Evolutionary conservation across 2,113 vertebrate genomes (phyloP), one percentile per base, ranked within the genome.

Genomic region (Calonectris borealis): DNA sequence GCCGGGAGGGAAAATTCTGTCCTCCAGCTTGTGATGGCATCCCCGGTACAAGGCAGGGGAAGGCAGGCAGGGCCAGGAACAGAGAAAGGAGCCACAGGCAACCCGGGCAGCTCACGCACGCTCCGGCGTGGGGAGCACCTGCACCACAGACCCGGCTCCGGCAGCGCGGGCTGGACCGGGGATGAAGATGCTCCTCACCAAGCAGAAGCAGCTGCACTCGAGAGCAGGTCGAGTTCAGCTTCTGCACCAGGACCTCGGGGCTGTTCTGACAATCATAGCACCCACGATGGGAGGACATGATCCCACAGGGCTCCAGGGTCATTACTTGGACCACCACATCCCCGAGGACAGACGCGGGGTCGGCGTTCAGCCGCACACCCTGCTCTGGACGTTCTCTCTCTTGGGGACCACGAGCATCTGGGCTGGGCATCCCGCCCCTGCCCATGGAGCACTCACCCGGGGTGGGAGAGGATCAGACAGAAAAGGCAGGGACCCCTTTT

Each of bases 101-200:
- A 19, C 6, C 0, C 1, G 17, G 25, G 34, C 48, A 29, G 61
- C 54, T 83, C 26, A n/a, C 4, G 0, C 16, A 7, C 2, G 3
- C n/a, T 42, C 11, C 0, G 7, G 44, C 32, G 7, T 1, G 13
- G 58, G 49, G n/a, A 76, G 6, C 10, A 2, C 52, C 31, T 4
- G 54, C 44, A 42, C 60, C 68, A 29, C 5, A 0, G 57, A 7
- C 26, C 49, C 5, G 21, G 32, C 36, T n/a, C 49, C 10, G 16
- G 38, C 52, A 25, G 25, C 15, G 51, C 2, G 1, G 52, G 44
- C 82, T 10, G 52, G 34, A 66, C 48, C 26, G 0, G 0, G 17
- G 29, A 12, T 15, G 19, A 64, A 51, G 49, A 57, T 29, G 70
- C 42, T 76, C 69, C 62, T 36, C 6, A 0, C 27, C 11, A 2